Conservation (phyloP, 2,888 invertebrate genomes). For the Ochropleura plecta region DNA sequence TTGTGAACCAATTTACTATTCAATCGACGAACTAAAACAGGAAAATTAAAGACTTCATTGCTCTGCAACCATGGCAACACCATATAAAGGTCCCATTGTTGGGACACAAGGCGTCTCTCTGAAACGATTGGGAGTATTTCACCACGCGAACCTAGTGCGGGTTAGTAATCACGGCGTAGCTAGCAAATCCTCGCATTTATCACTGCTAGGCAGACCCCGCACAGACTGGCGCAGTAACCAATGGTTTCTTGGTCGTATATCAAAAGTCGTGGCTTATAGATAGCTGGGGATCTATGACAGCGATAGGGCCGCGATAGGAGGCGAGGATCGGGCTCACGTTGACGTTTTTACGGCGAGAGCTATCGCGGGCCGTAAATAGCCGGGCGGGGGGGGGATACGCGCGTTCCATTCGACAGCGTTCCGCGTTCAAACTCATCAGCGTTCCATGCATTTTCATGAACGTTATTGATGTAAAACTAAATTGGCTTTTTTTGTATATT, state of each 20-base stretch:
- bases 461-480: slow-evolving; percentile 60
- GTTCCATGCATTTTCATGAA: slow-evolving; percentile 72
- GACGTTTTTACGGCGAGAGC: slow-evolving; percentile 86
- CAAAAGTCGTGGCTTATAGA: slow-evolving; percentile 70
- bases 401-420: slow-evolving; percentile 68
- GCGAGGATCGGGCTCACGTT: slow-evolving; percentile 76
- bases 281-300: slow-evolving; percentile 68
- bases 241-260: slow-evolving; percentile 70
- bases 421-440: slow-evolving; percentile 65
- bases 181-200: slow-evolving; percentile 60
- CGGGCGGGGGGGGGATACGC: slow-evolving; percentile 68
- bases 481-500: slow-evolving; percentile 54
- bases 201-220: slow-evolving; percentile 45
- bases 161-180: slow-evolving; percentile 31
- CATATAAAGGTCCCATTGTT: background rate
- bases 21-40: slow-evolving; percentile 1
- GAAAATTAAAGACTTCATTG: slow-evolving; percentile 9
- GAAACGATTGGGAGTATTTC: background rate
- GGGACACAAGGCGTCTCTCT: background rate
- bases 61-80: background rate
- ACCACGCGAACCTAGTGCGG: background rate
- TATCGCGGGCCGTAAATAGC: slow-evolving; percentile 82
- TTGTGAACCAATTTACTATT: slow-evolving; percentile 13
- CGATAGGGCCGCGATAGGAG: slow-evolving; percentile 75
- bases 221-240: slow-evolving; percentile 54